Conservation (phyloP, 2,888 invertebrate species). For the Aspidiotus rigidus region DNA sequence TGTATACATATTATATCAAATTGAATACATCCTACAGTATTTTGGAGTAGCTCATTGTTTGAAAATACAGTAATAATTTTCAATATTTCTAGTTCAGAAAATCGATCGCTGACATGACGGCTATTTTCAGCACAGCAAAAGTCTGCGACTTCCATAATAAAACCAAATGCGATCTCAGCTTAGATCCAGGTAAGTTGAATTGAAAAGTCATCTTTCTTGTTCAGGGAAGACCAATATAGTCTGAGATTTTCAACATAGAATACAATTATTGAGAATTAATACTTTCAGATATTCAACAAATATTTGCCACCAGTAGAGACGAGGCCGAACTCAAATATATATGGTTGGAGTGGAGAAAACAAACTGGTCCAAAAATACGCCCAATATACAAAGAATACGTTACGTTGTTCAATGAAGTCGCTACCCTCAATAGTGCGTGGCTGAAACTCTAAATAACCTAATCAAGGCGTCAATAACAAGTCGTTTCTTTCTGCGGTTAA, state of each 20-base stretch:
- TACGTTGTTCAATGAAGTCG: constrained; percentile 59
- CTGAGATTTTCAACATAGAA: too few relatives aligned
- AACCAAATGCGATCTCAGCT: constrained; percentile 55
- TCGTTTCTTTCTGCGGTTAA: too few relatives aligned
- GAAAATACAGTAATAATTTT: too few relatives aligned
- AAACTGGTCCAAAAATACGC: constrained; percentile 56
- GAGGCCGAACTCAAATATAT: constrained; percentile 63
- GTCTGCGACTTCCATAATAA: constrained; percentile 59
- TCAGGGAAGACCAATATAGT: too few relatives aligned
- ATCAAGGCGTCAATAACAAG: too few relatives aligned
- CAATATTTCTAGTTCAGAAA: constrained; percentile 46
- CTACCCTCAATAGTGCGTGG: constrained; percentile 52
- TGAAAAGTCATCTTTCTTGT: neutral
- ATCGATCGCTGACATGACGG: constrained; percentile 61
- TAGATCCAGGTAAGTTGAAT: constrained; percentile 59
- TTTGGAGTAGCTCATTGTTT: too few relatives aligned
- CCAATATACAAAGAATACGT: constrained; percentile 58
- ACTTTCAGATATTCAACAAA: constrained; percentile 56
- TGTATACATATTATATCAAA: neutral
- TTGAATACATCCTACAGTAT: neutral
- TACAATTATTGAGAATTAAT: too few relatives aligned
- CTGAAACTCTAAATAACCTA: constrained; percentile 3
- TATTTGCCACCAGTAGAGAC: constrained; percentile 59
- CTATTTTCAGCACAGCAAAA: constrained; percentile 66
- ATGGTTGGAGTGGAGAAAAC: constrained; percentile 51